A percentile compares a stretch with the other conserved stretches of the same genome.
Conservation (phyloP, 2,888 invertebrate species). For the Ecliptopera silaceata region DNA sequence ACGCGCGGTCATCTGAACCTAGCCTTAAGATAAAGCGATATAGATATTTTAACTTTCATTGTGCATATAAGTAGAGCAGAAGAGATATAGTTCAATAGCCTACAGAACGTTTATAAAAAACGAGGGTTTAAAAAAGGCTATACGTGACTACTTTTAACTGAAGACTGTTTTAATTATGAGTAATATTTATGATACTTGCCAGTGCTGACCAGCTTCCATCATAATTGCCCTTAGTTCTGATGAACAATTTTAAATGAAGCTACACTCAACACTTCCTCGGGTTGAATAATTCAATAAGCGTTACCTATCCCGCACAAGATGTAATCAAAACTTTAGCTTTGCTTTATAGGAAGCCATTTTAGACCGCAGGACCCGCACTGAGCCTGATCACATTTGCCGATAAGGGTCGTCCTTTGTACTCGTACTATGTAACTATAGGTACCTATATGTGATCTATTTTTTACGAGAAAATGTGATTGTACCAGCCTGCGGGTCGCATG, state of each 20-base stretch:
- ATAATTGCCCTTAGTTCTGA: constrained; percentile 44
- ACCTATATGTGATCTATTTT: not conserved
- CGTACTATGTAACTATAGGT: not conserved
- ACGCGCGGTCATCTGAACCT: too few relatives aligned
- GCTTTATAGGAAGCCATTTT: constrained; percentile 40
- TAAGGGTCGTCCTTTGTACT: not conserved
- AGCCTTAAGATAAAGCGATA: too few relatives aligned
- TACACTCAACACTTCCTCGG: constrained; percentile 43
- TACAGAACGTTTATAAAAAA: too few relatives aligned
- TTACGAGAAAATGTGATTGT: too few relatives aligned
- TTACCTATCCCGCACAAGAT: constrained; percentile 55
- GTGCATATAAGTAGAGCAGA: too few relatives aligned
- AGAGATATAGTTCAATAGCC: too few relatives aligned
- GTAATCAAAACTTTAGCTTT: constrained; percentile 60
- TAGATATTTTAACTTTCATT: too few relatives aligned
- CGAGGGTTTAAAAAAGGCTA: too few relatives aligned
- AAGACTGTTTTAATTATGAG: too few relatives aligned
- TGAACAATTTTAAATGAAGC: constrained; percentile 57
- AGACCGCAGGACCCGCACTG: not conserved
- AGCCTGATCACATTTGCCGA: not conserved
- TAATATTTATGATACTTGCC: not conserved
- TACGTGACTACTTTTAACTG: too few relatives aligned
- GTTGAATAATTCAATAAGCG: constrained; percentile 66
- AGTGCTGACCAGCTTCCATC: not conserved
- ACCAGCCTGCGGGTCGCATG: too few relatives aligned